phyloP scores from a whole-genome alignment of 2,797 vertebrate genomes.

The Otolemur crassicaudatus region DNA sequence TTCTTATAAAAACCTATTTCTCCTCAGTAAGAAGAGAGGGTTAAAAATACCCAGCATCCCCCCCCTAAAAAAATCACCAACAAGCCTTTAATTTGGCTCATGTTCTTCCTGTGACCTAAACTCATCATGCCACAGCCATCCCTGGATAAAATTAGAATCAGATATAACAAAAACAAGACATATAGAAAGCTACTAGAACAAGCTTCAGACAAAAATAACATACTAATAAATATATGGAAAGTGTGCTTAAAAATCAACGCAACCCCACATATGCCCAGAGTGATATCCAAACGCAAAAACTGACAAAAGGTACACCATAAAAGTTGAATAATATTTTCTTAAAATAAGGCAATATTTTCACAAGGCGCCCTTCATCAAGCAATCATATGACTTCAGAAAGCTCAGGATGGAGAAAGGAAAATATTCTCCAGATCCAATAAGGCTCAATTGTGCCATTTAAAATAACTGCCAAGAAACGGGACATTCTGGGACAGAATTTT shows the following conservation, averaged over 20 bases:
- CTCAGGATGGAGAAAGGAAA: constrained; percentile 25
- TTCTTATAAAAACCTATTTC: constrained; percentile 58
- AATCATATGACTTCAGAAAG: constrained; percentile 35
- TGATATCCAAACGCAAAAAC: not conserved
- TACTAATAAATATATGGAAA: constrained; percentile 26
- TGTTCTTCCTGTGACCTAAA: constrained; percentile 69
- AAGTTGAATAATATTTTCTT: constrained; percentile 6
- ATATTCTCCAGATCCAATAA: constrained; percentile 47
- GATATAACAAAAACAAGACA: constrained; percentile 62
- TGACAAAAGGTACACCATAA: not conserved
- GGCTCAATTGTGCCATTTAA: not conserved
- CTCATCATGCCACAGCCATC: constrained; percentile 59
- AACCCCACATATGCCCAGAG: not conserved
- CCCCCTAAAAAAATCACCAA: constrained; percentile 19
- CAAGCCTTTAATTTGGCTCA: constrained; percentile 70
- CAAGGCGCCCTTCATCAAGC: constrained; percentile 60
- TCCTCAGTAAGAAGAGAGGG: constrained; percentile 42
- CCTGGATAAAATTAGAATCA: constrained; percentile 70
- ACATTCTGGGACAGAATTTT: constrained; percentile 62
- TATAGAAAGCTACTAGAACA: constrained; percentile 52
- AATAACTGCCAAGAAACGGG: constrained; percentile 54
- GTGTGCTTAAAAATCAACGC: not conserved
- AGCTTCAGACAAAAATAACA: not conserved
- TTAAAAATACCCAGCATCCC: constrained; percentile 67
- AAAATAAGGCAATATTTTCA: not conserved